phyloP scores from a whole-genome alignment of 2,113 vertebrate genomes.

The Microcebus ravelobensis region DNA sequence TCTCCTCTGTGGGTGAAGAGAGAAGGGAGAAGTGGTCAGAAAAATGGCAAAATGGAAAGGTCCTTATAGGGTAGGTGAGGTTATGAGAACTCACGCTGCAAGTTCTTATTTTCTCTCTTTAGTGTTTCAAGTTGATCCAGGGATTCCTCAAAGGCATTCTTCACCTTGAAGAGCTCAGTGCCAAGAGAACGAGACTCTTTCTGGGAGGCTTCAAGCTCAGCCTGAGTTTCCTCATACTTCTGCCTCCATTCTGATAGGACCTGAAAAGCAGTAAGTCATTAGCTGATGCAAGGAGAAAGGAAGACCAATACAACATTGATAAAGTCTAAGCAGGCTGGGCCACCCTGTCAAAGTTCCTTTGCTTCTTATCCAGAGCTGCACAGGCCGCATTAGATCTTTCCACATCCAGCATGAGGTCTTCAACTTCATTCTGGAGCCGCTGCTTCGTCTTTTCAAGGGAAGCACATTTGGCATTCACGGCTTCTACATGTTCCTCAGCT shows the following conservation, averaged over 20 bases:
- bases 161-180: conserved; percentile 87
- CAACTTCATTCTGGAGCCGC: conserved; percentile 87
- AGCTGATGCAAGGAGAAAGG: not conserved
- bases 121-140: conserved; percentile 84
- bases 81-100: conserved; percentile 81
- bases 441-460: conserved; percentile 90
- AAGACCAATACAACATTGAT: not conserved
- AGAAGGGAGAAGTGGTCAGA: not conserved
- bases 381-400: conserved; percentile 86
- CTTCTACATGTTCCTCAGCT: conserved; percentile 87
- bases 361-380: conserved; percentile 89
- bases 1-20: conserved; percentile 88
- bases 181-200: conserved; percentile 89
- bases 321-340: not conserved
- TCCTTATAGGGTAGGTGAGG: not conserved
- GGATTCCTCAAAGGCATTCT: conserved; percentile 85
- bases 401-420: conserved; percentile 90
- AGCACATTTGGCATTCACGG: conserved; percentile 88
- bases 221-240: conserved; percentile 87
- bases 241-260: conserved; percentile 88
- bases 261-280: conserved; percentile 70
- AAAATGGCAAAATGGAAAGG: not conserved
- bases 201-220: conserved; percentile 89
- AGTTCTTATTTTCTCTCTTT: conserved; percentile 85
- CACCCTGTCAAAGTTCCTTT: conserved; percentile 94